Conservation (phyloP, 2,888 invertebrate species). For the Ophion ellenae region DNA sequence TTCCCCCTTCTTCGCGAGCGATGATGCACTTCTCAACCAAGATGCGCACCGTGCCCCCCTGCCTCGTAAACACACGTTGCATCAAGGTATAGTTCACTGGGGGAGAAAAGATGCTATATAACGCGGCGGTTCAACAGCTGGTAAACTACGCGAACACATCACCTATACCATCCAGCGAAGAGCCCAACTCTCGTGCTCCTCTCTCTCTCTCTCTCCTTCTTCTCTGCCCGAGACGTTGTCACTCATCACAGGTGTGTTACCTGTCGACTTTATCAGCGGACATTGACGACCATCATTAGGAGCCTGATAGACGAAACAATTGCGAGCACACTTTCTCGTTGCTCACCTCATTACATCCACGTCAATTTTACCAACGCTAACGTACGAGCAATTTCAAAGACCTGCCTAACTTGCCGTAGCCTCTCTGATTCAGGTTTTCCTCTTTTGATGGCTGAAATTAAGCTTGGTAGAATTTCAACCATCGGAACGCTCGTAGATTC, state of each 20-base stretch:
- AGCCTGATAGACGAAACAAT: constrained; percentile 51
- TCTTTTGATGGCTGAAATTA: neutral
- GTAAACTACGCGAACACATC: constrained; percentile 70
- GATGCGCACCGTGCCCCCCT: constrained; percentile 72
- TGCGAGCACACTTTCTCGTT: neutral
- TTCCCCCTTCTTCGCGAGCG: constrained; percentile 51
- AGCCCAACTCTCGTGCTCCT: constrained; percentile 8
- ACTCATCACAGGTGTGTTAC: constrained; percentile 61
- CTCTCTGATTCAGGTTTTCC: neutral
- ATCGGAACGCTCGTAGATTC: neutral
- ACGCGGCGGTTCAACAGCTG: constrained; percentile 72
- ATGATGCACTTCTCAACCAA: constrained; percentile 63
- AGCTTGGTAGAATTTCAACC: neutral
- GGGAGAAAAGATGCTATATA: constrained; percentile 55
- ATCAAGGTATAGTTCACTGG: constrained; percentile 61
- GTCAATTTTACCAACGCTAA: constrained; percentile 33
- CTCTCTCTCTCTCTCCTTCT: constrained; percentile 3
- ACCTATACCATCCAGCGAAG: constrained; percentile 55
- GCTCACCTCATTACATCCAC: neutral
- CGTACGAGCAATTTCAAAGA: neutral
- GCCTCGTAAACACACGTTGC: constrained; percentile 78
- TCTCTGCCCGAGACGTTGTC: constrained; percentile 60
- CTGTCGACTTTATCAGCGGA: constrained; percentile 60
- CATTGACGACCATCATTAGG: constrained; percentile 62
- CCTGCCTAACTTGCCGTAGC: neutral